Percentiles rank a stretch among this genome's conserved stretches.
Conservation (phyloP, 2,797 vertebrate species). For the Malacoctenus gilli region DNA sequence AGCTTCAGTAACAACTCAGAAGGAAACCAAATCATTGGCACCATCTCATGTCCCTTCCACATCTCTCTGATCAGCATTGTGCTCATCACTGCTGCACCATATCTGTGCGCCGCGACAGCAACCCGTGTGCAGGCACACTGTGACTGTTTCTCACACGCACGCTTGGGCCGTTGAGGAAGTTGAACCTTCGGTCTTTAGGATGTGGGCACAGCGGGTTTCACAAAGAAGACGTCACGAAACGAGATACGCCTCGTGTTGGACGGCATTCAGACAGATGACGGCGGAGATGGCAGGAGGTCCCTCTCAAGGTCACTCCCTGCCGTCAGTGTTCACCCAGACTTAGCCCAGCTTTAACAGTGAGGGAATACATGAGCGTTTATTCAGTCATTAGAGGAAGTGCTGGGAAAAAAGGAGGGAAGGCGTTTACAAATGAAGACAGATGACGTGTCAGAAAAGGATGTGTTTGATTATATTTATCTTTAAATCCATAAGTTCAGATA, state of each 20-base stretch:
- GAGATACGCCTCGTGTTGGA: background rate
- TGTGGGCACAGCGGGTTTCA: conserved; percentile 26
- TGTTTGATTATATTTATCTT: background rate
- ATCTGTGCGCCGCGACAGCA: background rate
- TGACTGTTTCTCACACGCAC: background rate
- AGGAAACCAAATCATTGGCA: no score
- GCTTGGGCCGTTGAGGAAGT: conserved; percentile 31
- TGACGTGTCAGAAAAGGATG: no score
- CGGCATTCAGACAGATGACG: background rate
- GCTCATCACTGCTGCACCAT: background rate
- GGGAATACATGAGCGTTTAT: no score
- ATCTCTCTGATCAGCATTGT: background rate
- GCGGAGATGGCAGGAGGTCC: background rate
- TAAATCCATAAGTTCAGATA: background rate
- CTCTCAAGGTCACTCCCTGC: no score
- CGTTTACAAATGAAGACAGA: no score
- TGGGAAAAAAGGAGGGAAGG: no score
- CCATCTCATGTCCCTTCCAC: background rate
- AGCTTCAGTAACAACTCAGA: no score
- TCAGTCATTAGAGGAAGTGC: no score
- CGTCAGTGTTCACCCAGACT: no score
- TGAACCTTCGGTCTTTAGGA: conserved; percentile 1
- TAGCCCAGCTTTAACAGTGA: no score
- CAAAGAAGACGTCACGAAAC: background rate
- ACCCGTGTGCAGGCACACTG: background rate